Evolutionary conservation across 2,888 invertebrate genomes (phyloP).

Genomic region (Brenthis hecate): DNA sequence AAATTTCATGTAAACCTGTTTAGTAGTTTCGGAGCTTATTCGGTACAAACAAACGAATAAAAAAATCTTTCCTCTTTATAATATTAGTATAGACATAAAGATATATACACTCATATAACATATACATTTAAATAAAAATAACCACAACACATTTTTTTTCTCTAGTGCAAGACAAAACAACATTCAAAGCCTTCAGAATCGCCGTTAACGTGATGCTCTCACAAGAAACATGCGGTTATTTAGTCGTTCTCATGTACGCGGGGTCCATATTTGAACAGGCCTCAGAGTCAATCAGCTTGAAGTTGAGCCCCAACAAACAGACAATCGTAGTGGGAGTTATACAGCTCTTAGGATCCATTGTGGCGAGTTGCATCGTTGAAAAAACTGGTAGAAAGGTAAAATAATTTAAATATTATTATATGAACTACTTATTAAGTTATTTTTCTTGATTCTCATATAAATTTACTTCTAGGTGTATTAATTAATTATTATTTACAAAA

Average conservation of each 20-base stretch:
- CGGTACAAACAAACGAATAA: too few species aligned
- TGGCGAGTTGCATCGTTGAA: slow-evolving; percentile 76
- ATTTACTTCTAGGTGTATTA: too few species aligned
- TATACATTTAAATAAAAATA: background rate
- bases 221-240: slow-evolving; percentile 76
- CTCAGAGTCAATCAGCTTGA: slow-evolving; percentile 68
- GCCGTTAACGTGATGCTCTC: slow-evolving; percentile 75
- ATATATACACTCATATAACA: too few species aligned
- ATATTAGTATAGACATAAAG: too few species aligned
- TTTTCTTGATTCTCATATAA: too few species aligned
- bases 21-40: too few species aligned
- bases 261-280: slow-evolving; percentile 76
- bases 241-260: slow-evolving; percentile 78
- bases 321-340: slow-evolving; percentile 73
- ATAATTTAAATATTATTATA: background rate
- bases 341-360: slow-evolving; percentile 70
- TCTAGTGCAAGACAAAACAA: slow-evolving; percentile 73
- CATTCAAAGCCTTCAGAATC: slow-evolving; percentile 75
- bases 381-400: slow-evolving; percentile 74
- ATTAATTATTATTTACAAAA: too few species aligned
- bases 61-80: too few species aligned
- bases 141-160: slow-evolving; percentile 28
- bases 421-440: background rate
- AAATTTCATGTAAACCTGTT: too few species aligned
- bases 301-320: slow-evolving; percentile 75